Conservation (phyloP, 2,113 vertebrate species). For the Scomber scombrus region DNA sequence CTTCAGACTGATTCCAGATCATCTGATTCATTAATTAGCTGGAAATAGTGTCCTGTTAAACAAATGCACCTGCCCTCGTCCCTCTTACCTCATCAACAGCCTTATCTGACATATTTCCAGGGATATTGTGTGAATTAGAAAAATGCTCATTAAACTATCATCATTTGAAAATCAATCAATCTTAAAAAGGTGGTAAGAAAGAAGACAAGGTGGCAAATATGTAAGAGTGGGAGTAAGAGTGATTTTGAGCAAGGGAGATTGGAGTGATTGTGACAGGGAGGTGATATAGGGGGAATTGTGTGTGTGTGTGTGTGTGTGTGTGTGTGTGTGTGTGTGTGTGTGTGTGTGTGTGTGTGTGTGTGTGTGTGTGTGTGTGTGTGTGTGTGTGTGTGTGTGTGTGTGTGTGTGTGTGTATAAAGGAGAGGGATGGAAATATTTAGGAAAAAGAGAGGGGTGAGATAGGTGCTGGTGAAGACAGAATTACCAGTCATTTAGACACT, state of each 20-base stretch:
- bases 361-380: too few species aligned
- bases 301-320: too few species aligned
- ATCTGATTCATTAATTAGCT: conserved; percentile 73
- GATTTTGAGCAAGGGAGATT: conserved; percentile 32
- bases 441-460: conserved; percentile 4
- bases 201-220: conserved; percentile 28
- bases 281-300: not conserved
- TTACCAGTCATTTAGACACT: conserved; percentile 53
- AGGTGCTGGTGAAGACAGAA: conserved; percentile 42
- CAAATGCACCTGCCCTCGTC: conserved; percentile 73
- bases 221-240: conserved; percentile 30
- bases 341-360: too few species aligned
- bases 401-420: conserved; percentile 1
- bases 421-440: conserved; percentile 29
- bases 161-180: conserved; percentile 79
- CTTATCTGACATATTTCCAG: conserved; percentile 62
- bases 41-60: conserved; percentile 73
- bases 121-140: conserved; percentile 72
- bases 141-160: conserved; percentile 81
- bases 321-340: too few species aligned
- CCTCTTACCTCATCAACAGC: conserved; percentile 47
- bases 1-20: conserved; percentile 57
- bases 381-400: too few species aligned
- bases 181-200: conserved; percentile 69
- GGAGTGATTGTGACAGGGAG: conserved; percentile 30